phyloP scores from a whole-genome alignment of 2,113 vertebrate genomes.

The Acanthisitta chloris region DNA sequence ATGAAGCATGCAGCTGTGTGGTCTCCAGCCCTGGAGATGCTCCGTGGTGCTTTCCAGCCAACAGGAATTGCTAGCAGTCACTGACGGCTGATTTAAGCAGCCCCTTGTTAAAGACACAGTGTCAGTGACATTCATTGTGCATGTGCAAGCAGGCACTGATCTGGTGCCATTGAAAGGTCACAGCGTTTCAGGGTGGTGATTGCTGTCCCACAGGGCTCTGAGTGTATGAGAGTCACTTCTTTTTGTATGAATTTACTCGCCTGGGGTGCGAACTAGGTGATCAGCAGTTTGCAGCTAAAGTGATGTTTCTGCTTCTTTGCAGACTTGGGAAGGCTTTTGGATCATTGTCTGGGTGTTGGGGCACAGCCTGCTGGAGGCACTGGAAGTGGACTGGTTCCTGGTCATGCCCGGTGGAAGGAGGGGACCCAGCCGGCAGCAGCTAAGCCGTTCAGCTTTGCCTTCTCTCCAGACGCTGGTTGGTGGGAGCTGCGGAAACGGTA shows the following conservation, averaged over 20 bases:
- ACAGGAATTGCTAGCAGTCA: not conserved
- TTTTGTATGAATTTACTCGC: not conserved
- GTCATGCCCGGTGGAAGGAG: slow-evolving; percentile 99
- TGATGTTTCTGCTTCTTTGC: slow-evolving; percentile 29
- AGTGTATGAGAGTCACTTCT: not conserved
- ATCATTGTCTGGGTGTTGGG: slow-evolving; percentile 54
- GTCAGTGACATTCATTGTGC: not conserved
- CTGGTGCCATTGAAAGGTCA: not conserved
- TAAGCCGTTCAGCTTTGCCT: slow-evolving; percentile 95
- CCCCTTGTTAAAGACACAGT: not conserved
- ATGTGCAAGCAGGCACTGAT: not conserved
- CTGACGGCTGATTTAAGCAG: not conserved
- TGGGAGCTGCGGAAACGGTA: slow-evolving; percentile 89
- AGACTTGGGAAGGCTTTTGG: slow-evolving; percentile 68
- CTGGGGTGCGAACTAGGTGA: not conserved
- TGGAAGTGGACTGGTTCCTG: slow-evolving; percentile 75
- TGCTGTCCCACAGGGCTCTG: not conserved
- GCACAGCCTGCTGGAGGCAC: slow-evolving; percentile 68
- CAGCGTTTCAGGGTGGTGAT: not conserved
- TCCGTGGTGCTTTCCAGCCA: not conserved
- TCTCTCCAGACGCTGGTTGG: slow-evolving; percentile 97
- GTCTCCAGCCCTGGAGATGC: not conserved
- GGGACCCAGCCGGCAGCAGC: slow-evolving; percentile 98
- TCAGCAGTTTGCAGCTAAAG: not conserved
- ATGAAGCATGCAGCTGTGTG: fast-evolving